Evolutionary conservation across 2,888 invertebrate species (phyloP), one percentile per base, ranked within the genome.

Genomic region (Trissolcus brochymenae): DNA sequence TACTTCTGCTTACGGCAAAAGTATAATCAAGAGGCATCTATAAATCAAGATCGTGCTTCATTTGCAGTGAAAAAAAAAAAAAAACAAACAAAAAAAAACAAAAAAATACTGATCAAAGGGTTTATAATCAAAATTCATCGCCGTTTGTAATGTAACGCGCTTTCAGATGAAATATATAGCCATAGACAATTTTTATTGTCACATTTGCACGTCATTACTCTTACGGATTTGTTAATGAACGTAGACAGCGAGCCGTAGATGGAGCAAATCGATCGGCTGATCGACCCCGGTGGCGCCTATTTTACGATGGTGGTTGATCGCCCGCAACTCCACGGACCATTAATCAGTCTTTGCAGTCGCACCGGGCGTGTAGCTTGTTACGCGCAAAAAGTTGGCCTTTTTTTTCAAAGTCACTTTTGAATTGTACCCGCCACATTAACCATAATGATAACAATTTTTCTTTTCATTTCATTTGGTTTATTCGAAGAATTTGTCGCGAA

Each of bases 231-330:
- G 19, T 53, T 62, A 62, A 62, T 53, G 53, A 62, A 35, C 53
- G 21, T 53, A n/a, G 41, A 49, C 43, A n/a, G 25, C 16, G 21
- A 46, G 35, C 56, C 21, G 11, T 57, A 57, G 66, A 51, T 57
- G 66, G 53, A 40, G 43, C 67, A 51, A 35, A 43, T 67, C 19
- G 53, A 59, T 67, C 46, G 51, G 40, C 29, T 16, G 53, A 59
- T 67, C 59, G 49, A 67, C 53, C 60, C 54, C 40, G 55, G 40
- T 54, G 68, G 68, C 60, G 60, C 60, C 60, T 49, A 60, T 61
- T 60, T 53, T 61, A 55, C 55, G 35, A 60, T 59, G 51, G 43
- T 55, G 66, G 41, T 51, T 66, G 59, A 67, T 67, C 67, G 43
- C 29, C 29, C 57, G 54, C 60, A 60, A 46, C 43, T 56, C 19